Evolutionary conservation across 2,113 vertebrate species (phyloP), one percentile per base, ranked within the genome.

Genomic region (Mus spicilegus): DNA sequence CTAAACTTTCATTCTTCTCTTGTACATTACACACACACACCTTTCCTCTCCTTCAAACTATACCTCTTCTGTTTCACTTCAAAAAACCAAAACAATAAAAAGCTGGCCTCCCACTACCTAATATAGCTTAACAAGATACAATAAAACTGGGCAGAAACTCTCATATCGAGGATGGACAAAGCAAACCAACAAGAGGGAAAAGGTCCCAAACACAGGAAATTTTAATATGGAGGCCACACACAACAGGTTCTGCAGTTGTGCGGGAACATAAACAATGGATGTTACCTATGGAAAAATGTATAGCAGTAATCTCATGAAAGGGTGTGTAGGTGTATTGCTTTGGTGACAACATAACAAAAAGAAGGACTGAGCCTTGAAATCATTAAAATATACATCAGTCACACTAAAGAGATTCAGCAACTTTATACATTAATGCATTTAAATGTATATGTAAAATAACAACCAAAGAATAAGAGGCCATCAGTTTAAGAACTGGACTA

Each of bases 221-320:
- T 9, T 76, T 14, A 2, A 73, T 46, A 22, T 17, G 39, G 54
- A 90, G 39, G 2, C 46, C 80, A 39, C 46, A 24, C 33, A 7
- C 49, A 28, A 4, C 0, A 26, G 20, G 2, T 67, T 10, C 7
- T 72, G 2, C 7, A 61, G 22, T 11, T 24, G 75, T 28, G 0
- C 8, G 30, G 72, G 30, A 12, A 36, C 13, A 26, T 19, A 26
- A 82, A 24, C 46, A 36, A 7, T 5, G 1, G 4, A 26, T 12
- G 0, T 14, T 58, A 49, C 2, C 12, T 75, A n/a, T 63, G 30
- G 51, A 78, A 19, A 3, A 14, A 5, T 1, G 1, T 0, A 7
- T 3, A 17, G 54, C 2, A 1, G 5, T 10, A 56, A 89, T n/a
- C 7, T 4, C 1, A 12, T 17, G 16, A 87, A 26, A 76, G 6